Percentiles rank a stretch among this genome's conserved stretches.
phyloP scores from a whole-genome alignment of 2,113 vertebrate genomes.

The Clarias magur region DNA sequence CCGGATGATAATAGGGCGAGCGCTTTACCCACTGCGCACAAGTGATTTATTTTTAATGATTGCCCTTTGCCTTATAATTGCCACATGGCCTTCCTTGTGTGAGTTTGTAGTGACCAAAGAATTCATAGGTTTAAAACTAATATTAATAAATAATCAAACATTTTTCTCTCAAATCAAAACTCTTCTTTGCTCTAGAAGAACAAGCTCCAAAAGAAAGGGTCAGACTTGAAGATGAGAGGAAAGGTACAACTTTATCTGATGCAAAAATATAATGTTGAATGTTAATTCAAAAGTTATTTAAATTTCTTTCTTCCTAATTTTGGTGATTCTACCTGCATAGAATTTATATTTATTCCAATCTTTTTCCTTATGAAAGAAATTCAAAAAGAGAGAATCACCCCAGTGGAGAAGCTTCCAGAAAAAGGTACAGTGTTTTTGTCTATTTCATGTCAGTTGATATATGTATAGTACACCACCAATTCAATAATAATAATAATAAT shows the following conservation, averaged over 20 bases:
- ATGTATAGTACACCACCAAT: not conserved
- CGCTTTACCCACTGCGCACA: too few species aligned
- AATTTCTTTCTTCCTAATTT: not conserved
- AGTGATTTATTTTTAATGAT: too few species aligned
- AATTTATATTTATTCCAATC: conserved; percentile 9
- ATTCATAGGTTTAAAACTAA: too few species aligned
- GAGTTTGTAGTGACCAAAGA: too few species aligned
- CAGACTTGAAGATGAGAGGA: conserved; percentile 35
- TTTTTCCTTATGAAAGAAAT: conserved; percentile 32
- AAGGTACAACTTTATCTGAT: conserved; percentile 37
- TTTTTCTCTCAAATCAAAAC: not conserved
- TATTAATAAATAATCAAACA: too few species aligned
- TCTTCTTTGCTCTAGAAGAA: conserved; percentile 34
- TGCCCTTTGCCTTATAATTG: too few species aligned
- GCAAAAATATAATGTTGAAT: not conserved
- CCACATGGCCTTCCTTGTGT: too few species aligned
- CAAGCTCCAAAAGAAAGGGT: conserved; percentile 38
- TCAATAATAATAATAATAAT: not conserved
- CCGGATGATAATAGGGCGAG: too few species aligned
- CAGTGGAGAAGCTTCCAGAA: conserved; percentile 33
- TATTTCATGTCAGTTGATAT: not conserved
- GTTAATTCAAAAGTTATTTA: too few species aligned
- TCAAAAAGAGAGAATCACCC: conserved; percentile 23
- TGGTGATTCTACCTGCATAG: not conserved
- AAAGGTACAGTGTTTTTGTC: conserved; percentile 21